phyloP scores from a whole-genome alignment of 2,888 invertebrate genomes.

The Latheticus oryzae region DNA sequence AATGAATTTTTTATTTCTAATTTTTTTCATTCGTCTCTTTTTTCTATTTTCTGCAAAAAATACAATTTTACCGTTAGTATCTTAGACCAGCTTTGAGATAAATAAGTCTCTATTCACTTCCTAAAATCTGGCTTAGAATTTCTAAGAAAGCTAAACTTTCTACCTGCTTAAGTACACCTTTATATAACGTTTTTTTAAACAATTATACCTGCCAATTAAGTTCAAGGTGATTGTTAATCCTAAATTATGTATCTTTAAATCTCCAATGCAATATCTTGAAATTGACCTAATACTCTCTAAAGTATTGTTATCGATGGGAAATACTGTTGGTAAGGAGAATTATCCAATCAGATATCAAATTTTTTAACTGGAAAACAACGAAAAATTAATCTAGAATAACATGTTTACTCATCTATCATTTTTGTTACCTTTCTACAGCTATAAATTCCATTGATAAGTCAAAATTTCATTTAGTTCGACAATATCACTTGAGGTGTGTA shows the following conservation, averaged over 20 bases:
- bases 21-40: no score
- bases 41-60: no score
- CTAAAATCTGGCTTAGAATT: no score
- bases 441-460: conserved; percentile 28
- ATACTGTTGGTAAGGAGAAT: conserved; percentile 25
- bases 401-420: conserved; percentile 25
- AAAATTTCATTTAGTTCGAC: no score
- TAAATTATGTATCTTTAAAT: conserved; percentile 13
- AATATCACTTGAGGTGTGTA: no score
- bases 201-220: conserved; percentile 18
- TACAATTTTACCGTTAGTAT: no score
- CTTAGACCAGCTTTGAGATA: no score
- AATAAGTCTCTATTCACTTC: no score
- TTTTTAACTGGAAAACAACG: conserved; percentile 16
- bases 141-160: no score
- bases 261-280: conserved; percentile 10
- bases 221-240: conserved; percentile 22
- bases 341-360: conserved; percentile 17
- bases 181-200: conserved; percentile 6
- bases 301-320: conserved; percentile 21
- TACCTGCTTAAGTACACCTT: no score
- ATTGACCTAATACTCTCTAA: conserved; percentile 20
- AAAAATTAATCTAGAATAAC: conserved; percentile 26
- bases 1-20: no score
- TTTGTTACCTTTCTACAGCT: conserved; percentile 17